Evolutionary conservation across 1,140 invertebrate genomes (phyloP), one percentile per base, ranked within the genome.

Genomic region (Glossosoma conforme): DNA sequence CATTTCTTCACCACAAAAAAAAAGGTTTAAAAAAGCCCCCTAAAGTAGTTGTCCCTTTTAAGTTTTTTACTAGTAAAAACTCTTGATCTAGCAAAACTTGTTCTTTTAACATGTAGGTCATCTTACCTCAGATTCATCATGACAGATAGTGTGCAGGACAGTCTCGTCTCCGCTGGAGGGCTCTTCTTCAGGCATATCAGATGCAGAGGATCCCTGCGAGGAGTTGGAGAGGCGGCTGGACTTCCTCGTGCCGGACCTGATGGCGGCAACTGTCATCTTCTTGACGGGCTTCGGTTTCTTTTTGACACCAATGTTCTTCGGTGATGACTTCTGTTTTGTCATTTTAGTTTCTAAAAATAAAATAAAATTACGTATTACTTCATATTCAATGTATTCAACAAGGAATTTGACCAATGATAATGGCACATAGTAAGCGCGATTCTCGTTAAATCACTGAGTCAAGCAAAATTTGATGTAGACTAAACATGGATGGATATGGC

Each of bases 91-190:
- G 19, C 2, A 3, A 38, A 24, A 38, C 13, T 24, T 10, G 28
- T 8, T 37, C 20, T 6, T 10, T 40, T 3, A 9, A 13, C 15
- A 40, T 40, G 17, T 9, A 10, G 6, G 3, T 18, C 10, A 8
- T 40, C 8, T 40, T 32, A 58, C 56, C 30, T 50, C 19, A 6
- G 15, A n/a, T 37, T 33, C 42, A 25, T 58, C 47, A 35, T 58
- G 44, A 21, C 51, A 51, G 19, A 58, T 58, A 8, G 56, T 58
- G 33, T 54, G 47, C 17, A 58, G 40, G 10, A 58, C 22, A 5
- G 56, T 58, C 32, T 55, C 53, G 14, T 52, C 54, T 21, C 53
- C 55, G 38, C 46, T 36, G 18, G 42, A 47, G 11, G 49, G 51
- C 13, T 49, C 42, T 22, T 49, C 14, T 40, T 38, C 35, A 18